Evolutionary conservation across 2,113 vertebrate genomes (phyloP).

Genomic region (Oncorhynchus clarkii): DNA sequence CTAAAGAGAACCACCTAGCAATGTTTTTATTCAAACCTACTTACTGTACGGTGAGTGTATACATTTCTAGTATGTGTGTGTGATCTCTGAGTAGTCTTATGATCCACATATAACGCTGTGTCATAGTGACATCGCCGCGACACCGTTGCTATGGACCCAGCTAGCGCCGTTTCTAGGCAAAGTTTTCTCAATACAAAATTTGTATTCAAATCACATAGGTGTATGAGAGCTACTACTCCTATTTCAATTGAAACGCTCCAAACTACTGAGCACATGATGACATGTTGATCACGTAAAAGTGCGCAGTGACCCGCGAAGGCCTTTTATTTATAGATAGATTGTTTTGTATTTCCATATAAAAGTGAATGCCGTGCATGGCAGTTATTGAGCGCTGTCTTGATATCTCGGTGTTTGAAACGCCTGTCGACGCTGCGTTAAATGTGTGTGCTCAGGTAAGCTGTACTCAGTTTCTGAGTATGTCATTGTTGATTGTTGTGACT

Average conservation of each 20-base stretch:
- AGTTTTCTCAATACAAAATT: conserved; percentile 23
- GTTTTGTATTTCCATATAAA: too few species aligned
- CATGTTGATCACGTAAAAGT: neutral
- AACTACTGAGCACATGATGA: neutral
- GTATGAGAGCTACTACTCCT: neutral
- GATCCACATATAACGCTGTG: conserved; percentile 24
- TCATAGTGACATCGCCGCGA: conserved; percentile 29
- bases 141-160: conserved; percentile 46
- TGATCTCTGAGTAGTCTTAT: neutral
- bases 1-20: too few species aligned
- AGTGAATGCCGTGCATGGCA: too few species aligned
- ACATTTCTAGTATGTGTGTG: too few species aligned
- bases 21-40: too few species aligned
- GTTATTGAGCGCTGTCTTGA: too few species aligned
- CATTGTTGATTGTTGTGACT: too few species aligned
- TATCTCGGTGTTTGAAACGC: too few species aligned
- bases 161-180: conserved; percentile 28
- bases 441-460: too few species aligned
- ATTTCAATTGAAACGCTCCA: conserved; percentile 8
- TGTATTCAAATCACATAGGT: conserved; percentile 41
- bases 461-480: too few species aligned
- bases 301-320: neutral
- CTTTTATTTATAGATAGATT: neutral
- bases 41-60: too few species aligned
- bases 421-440: too few species aligned